phyloP scores from a whole-genome alignment of 2,888 invertebrate species.

The Eubasilissa splendida region DNA sequence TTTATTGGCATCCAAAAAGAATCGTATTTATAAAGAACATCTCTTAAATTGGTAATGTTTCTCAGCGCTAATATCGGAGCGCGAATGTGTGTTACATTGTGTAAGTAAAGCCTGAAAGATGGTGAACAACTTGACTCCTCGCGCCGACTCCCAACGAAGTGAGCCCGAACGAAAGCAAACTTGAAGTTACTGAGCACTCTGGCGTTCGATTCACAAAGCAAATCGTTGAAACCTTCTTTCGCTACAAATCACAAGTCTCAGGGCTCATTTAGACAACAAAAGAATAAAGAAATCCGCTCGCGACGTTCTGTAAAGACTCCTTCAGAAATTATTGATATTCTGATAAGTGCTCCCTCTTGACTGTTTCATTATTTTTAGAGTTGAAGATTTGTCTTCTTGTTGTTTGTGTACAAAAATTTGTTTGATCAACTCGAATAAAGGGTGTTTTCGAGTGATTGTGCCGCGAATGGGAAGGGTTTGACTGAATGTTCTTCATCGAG shows the following conservation, averaged over 20 bases:
- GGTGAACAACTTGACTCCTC: not conserved
- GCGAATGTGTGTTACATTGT: not conserved
- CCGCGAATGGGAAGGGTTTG: not conserved
- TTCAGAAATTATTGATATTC: slow-evolving; percentile 53
- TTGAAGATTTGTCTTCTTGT: slow-evolving; percentile 21
- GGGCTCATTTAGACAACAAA: slow-evolving; percentile 46
- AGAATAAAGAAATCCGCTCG: slow-evolving; percentile 41
- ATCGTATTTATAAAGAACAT: too few species aligned
- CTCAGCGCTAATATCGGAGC: not conserved
- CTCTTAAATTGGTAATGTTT: too few species aligned
- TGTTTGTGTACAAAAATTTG: slow-evolving; percentile 26
- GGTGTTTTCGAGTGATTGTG: slow-evolving; percentile 13
- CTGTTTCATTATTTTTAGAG: slow-evolving; percentile 39
- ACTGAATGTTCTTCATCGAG: too few species aligned
- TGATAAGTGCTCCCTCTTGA: slow-evolving; percentile 39
- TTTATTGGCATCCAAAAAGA: too few species aligned
- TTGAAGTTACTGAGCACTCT: slow-evolving; percentile 41
- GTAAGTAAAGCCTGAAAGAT: not conserved
- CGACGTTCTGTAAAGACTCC: slow-evolving; percentile 43
- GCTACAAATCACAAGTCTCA: slow-evolving; percentile 49
- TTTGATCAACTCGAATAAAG: slow-evolving; percentile 29
- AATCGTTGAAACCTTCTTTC: slow-evolving; percentile 41
- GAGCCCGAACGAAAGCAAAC: not conserved
- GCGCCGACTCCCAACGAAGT: slow-evolving; percentile 13
- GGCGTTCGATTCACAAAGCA: slow-evolving; percentile 48